Evolutionary conservation across 2,888 invertebrate genomes (phyloP).

Genomic region (Drosophila fungiperda): DNA sequence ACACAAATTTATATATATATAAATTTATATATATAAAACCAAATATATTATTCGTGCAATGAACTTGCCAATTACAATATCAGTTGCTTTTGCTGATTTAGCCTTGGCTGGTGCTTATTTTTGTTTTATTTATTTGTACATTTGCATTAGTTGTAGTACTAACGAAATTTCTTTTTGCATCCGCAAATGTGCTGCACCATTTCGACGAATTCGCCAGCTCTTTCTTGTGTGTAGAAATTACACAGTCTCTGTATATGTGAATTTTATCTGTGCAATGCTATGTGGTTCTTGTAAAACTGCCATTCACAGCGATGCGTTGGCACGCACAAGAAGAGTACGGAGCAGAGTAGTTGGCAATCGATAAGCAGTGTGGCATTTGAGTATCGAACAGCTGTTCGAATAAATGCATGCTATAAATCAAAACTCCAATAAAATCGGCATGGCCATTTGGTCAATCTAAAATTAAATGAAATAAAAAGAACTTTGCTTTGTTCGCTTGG

Average conservation of each 20-base stretch:
- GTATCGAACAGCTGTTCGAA: constrained; percentile 36
- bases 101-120: constrained; percentile 8
- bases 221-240: constrained; percentile 60
- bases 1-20: constrained; percentile 20
- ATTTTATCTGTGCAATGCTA: constrained; percentile 65
- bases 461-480: not conserved
- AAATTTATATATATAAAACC: constrained; percentile 61
- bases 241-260: constrained; percentile 67
- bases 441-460: not conserved
- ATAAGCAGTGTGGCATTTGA: constrained; percentile 38
- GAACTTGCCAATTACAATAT: constrained; percentile 75
- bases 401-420: not conserved
- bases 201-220: constrained; percentile 41
- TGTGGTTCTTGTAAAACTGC: constrained; percentile 62
- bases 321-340: constrained; percentile 27
- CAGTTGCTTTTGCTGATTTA: constrained; percentile 27
- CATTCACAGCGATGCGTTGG: constrained; percentile 55
- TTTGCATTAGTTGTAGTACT: constrained; percentile 16
- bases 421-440: not conserved
- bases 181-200: constrained; percentile 38
- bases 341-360: constrained; percentile 22
- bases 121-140: constrained; percentile 22
- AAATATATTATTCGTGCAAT: constrained; percentile 80
- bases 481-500: too few species aligned
- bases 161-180: constrained; percentile 30